phyloP scores from a whole-genome alignment of 1,140 invertebrate species.

The Pachypsylla venusta region DNA sequence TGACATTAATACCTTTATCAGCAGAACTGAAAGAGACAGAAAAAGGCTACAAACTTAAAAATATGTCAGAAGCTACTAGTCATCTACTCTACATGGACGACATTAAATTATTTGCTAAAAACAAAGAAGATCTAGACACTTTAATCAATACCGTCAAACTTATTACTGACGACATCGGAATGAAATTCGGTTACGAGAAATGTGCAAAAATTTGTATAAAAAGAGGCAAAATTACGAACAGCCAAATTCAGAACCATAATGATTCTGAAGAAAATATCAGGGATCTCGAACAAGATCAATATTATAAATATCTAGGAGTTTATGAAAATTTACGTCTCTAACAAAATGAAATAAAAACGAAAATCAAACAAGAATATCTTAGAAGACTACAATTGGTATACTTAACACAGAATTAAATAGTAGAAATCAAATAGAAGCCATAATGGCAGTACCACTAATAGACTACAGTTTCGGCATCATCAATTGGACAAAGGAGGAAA shows the following conservation, averaged over 20 bases:
- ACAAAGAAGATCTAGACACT: neutral
- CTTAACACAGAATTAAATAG: no score
- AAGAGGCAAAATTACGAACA: slow-evolving; percentile 6
- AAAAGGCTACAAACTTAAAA: neutral
- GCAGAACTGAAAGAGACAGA: neutral
- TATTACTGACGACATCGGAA: neutral
- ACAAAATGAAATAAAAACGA: no score
- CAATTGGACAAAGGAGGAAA: neutral
- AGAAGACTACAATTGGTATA: no score
- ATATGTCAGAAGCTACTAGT: neutral
- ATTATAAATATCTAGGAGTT: no score
- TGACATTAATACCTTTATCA: slow-evolving; percentile 10
- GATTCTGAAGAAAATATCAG: no score
- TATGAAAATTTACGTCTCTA: no score
- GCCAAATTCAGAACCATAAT: no score
- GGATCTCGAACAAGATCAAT: no score
- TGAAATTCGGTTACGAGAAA: slow-evolving; percentile 8
- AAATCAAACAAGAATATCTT: no score
- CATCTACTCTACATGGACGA: slow-evolving; percentile 11
- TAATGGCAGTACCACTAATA: no score
- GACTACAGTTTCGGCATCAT: no score
- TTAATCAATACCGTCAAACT: neutral
- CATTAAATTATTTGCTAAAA: slow-evolving; percentile 10
- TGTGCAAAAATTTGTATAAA: neutral
- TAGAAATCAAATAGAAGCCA: no score